These are phyloP conservation scores for Pithys albifrons DNA, from an alignment of 2,113 vertebrate species.

Conservation along the genomic window DNA sequence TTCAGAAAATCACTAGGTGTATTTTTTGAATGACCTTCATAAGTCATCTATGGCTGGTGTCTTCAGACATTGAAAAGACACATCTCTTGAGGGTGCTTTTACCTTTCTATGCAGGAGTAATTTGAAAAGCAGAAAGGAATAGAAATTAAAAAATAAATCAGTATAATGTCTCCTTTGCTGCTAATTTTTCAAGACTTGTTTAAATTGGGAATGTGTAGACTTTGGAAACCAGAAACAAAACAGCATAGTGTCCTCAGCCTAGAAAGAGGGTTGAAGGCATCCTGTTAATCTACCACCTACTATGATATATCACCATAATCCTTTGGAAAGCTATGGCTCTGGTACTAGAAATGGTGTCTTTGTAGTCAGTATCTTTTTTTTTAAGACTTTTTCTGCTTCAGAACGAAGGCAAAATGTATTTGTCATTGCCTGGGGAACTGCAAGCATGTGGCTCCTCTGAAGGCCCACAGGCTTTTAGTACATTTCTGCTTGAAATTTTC, in stretches of 20 bases:
- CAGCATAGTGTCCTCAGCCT: background rate
- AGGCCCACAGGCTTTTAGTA: background rate
- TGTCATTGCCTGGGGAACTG: background rate
- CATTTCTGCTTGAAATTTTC: background rate
- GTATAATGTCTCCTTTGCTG: background rate
- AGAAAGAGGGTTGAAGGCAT: background rate
- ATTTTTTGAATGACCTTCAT: background rate
- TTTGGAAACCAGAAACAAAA: background rate
- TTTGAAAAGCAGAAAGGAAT: background rate
- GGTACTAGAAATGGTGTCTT: background rate
- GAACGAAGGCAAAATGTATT: background rate
- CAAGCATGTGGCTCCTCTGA: background rate
- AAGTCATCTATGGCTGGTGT: background rate
- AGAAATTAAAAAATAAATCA: background rate
- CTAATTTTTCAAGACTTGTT: background rate
- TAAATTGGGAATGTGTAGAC: background rate
- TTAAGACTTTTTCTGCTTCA: background rate
- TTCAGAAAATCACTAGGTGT: background rate
- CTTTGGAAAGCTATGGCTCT: background rate
- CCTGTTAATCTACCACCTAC: background rate
- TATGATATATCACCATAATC: background rate
- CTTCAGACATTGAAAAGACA: background rate
- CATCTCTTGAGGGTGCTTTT: background rate
- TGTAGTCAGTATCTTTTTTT: background rate
- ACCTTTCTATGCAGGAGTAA: background rate